Base-by-base conservation (phyloP, 30 jellyfish, hydroid and myxozoan genomes). In the Clytia hemisphaerica region DNA sequence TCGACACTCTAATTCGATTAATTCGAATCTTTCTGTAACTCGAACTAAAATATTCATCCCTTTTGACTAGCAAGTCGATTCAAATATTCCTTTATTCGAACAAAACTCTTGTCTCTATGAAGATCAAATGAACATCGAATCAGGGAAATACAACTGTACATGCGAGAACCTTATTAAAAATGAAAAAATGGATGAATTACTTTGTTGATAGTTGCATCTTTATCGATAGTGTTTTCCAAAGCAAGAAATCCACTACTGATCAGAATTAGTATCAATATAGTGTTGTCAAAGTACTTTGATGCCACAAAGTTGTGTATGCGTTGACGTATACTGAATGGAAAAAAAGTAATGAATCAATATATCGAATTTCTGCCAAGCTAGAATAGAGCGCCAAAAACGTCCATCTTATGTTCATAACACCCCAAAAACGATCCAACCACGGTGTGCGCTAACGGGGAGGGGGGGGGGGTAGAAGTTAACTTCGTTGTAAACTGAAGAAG, bases 211-310 rank as follows among this genome's bases (percentile, higher is more conserved):
- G 82, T 72, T 16, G 83, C 65, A n/a, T 75, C 67, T 6, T 77
- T 82, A 53, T 78, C 83, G 50, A 70, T 36, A 14, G 89, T 83
- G 42, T 88, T 93, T 63, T 88, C 97, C 67, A 80, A 25, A 16
- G 97, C 93, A 46, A 88, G 75, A 62, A 88, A 75, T 24, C 84
- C 89, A 75, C 97, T 88, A 80, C 97, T 88, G 54, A 88, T 80
- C 63, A 88, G 37, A 48, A 88, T 88, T 34, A 92, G 76, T 1
- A 82, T 93, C 29, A 88, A 77, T 33, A 88, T 79, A 70, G 63
- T 73, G 64, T 88, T 88, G 67, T 88, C 97, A 48, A 88, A 88
- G 54, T 88, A 92, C 64, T 57, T 76, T 50, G 90, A 59, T 3
- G 92, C 62, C 37, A 88, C 93, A 58, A 88, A n/a, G 78, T 88